Evolutionary conservation across 2,797 vertebrate genomes (phyloP).

Genomic region (Oreonectes daqikongensis): DNA sequence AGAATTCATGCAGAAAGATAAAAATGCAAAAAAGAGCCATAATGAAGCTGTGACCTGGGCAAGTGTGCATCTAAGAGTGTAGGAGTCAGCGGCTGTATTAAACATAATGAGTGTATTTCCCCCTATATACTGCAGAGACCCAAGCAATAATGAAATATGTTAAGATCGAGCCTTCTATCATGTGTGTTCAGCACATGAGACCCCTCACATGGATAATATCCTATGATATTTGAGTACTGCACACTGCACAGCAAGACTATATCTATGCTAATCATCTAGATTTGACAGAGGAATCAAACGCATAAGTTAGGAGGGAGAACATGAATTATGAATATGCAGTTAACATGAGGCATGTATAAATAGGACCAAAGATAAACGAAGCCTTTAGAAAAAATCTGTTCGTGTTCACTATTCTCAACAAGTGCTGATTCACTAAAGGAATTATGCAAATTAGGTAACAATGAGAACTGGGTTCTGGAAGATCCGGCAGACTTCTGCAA

Average conservation of each 20-base stretch:
- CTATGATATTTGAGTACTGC: conserved; percentile 33
- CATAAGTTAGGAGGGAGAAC: not conserved
- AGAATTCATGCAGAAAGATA: conserved; percentile 54
- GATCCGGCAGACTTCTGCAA: not conserved
- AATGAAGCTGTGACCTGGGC: conserved; percentile 60
- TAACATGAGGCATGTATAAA: not conserved
- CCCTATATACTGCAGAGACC: conserved; percentile 21
- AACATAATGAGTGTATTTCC: conserved; percentile 56
- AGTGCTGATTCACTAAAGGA: not conserved
- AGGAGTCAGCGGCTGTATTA: conserved; percentile 49
- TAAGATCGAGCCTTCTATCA: not conserved
- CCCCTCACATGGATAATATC: conserved; percentile 6
- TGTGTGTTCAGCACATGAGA: conserved; percentile 21
- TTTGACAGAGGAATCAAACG: not conserved
- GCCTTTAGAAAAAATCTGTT: not conserved
- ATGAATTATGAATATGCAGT: conserved; percentile 35
- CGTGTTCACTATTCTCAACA: not conserved
- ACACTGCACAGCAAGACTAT: conserved; percentile 6
- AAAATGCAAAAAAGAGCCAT: conserved; percentile 50
- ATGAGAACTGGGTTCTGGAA: conserved; percentile 1
- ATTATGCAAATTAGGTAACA: conserved; percentile 4
- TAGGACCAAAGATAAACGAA: not conserved
- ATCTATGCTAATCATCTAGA: conserved; percentile 14
- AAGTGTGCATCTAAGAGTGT: conserved; percentile 49
- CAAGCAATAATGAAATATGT: conserved; percentile 35